Evolutionary conservation across 1,140 invertebrate genomes (phyloP).

Genomic region (Mya arenaria): DNA sequence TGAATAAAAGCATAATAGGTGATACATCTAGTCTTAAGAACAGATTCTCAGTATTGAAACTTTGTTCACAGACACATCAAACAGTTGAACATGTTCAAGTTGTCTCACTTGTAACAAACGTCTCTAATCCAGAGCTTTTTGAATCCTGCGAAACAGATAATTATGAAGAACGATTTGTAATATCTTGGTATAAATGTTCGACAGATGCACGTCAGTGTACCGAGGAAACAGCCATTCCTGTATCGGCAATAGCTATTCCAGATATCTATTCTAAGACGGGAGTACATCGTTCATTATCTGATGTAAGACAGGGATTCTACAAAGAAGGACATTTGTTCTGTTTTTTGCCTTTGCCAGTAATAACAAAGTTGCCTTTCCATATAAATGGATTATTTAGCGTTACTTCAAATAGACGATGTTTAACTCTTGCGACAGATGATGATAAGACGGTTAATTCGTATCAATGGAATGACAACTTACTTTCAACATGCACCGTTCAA

Average conservation of each 20-base stretch:
- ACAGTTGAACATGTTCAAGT: conserved; percentile 67
- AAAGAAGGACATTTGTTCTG: conserved; percentile 57
- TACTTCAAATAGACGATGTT: conserved; percentile 54
- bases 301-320: neutral
- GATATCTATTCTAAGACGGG: neutral
- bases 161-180: neutral
- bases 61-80: conserved; percentile 72
- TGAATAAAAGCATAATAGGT: conserved; percentile 64
- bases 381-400: conserved; percentile 68
- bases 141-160: neutral
- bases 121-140: neutral
- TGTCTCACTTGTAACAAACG: conserved; percentile 35
- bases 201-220: neutral
- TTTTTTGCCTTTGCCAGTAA: conserved; percentile 66
- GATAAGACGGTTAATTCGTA: neutral
- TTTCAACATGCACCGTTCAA: conserved; percentile 16
- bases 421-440: conserved; percentile 26
- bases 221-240: conserved; percentile 39
- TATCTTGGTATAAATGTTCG: conserved; percentile 7
- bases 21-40: conserved; percentile 65
- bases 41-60: conserved; percentile 64
- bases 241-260: conserved; percentile 50
- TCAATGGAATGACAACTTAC: neutral
- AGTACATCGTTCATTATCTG: neutral
- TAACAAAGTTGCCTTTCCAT: conserved; percentile 60